These are phyloP conservation scores for Chloropsis hardwickii DNA, from an alignment of 2,113 vertebrate genomes.

Conservation along the genomic window DNA sequence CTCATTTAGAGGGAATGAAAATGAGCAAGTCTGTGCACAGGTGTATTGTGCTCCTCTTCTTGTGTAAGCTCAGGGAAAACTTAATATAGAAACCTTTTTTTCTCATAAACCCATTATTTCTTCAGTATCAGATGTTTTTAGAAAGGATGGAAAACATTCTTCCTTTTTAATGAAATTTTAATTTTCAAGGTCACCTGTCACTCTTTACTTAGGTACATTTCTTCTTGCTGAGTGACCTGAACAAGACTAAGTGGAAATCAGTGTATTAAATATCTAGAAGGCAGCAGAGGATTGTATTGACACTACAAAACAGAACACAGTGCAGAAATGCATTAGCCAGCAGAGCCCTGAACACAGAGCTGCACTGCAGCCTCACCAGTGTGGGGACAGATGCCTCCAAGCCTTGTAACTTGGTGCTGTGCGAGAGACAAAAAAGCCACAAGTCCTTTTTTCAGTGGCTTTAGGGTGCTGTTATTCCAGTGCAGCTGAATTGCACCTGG, in stretches of 20 bases:
- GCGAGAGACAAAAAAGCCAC: neutral
- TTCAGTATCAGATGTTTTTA: neutral
- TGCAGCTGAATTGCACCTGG: neutral
- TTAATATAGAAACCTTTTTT: neutral
- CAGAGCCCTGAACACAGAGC: neutral
- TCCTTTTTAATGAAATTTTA: neutral
- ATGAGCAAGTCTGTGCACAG: neutral
- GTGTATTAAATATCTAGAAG: neutral
- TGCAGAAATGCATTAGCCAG: neutral
- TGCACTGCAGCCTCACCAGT: neutral
- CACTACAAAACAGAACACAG: neutral
- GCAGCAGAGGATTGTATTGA: neutral
- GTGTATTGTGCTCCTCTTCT: neutral
- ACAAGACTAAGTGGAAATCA: neutral
- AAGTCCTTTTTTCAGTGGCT: neutral
- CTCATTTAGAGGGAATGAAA: neutral
- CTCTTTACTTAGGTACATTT: neutral
- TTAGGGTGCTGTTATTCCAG: neutral
- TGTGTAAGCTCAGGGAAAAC: neutral
- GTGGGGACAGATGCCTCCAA: neutral
- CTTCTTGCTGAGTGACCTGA: neutral
- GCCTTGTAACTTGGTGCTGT: neutral
- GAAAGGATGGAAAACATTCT: neutral
- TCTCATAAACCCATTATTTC: neutral
- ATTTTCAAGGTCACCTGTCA: neutral